phyloP scores from a whole-genome alignment of 2,888 invertebrate genomes.

The Calliphora vomitoria region DNA sequence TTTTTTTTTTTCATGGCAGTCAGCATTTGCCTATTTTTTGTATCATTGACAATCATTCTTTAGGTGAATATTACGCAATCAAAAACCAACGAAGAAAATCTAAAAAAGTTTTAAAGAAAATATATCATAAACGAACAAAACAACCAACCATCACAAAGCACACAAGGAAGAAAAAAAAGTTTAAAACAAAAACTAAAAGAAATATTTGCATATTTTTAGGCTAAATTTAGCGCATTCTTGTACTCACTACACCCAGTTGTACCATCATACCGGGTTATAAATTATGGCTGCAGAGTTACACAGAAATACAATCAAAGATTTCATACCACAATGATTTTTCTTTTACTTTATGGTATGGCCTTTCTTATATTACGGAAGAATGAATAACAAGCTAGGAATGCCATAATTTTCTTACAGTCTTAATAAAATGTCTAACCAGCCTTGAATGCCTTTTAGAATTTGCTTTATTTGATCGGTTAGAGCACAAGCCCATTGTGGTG shows the following conservation, averaged over 20 bases:
- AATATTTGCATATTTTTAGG: slow-evolving; percentile 55
- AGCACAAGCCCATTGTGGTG: not conserved
- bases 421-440: not conserved
- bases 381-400: not conserved
- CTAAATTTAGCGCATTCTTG: not conserved
- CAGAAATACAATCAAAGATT: not conserved
- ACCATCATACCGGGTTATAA: not conserved
- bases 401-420: not conserved
- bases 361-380: too few relatives aligned
- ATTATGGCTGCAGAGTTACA: not conserved
- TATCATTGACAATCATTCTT: not conserved
- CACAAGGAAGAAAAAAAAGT: not conserved
- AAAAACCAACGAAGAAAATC: not conserved
- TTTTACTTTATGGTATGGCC: not conserved
- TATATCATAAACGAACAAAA: not conserved
- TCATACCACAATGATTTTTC: not conserved
- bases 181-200: not conserved
- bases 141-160: not conserved
- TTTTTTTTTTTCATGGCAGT: not conserved
- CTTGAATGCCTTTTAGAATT: not conserved
- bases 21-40: not conserved
- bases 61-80: not conserved
- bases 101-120: not conserved
- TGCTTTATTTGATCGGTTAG: not conserved
- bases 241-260: not conserved